Percentiles rank a stretch among this genome's conserved stretches.
Evolutionary conservation across 1,140 invertebrate genomes (phyloP).

Genomic region (Nasonia longicornis): DNA sequence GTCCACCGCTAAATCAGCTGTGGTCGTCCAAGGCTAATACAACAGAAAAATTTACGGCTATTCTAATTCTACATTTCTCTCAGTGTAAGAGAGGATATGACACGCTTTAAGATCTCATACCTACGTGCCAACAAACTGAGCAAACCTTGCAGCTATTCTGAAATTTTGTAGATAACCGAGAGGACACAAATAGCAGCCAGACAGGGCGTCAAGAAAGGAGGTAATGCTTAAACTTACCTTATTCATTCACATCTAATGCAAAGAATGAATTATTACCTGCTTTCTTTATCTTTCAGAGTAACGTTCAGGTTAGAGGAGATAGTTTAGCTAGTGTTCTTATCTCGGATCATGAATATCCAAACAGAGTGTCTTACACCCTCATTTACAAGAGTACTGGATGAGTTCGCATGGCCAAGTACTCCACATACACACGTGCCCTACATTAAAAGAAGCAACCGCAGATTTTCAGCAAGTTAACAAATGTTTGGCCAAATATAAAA

Average conservation of each 20-base stretch:
- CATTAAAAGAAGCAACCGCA: conserved; percentile 76
- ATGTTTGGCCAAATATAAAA: conserved; percentile 93
- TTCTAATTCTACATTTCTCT: no score
- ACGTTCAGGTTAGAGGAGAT: conserved; percentile 94
- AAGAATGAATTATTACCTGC: not conserved
- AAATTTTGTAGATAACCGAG: conserved; percentile 78
- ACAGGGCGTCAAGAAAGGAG: conserved; percentile 90
- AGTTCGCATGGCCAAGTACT: conserved; percentile 84
- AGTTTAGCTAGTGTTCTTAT: conserved; percentile 93
- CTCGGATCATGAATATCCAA: conserved; percentile 97
- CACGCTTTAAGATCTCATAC: no score
- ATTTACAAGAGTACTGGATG: conserved; percentile 94
- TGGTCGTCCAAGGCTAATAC: no score
- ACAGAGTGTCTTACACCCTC: conserved; percentile 94
- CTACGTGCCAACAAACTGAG: no score
- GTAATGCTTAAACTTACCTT: conserved; percentile 58
- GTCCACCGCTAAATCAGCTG: no score
- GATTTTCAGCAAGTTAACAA: conserved; percentile 81
- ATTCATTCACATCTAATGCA: no score
- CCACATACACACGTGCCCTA: conserved; percentile 79
- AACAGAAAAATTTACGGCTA: no score
- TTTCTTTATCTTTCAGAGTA: conserved; percentile 77
- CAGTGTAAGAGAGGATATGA: no score
- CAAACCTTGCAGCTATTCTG: no score
- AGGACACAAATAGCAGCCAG: conserved; percentile 85